Evolutionary conservation across 1,140 invertebrate genomes (phyloP).

Genomic region (Eumaeus atala): DNA sequence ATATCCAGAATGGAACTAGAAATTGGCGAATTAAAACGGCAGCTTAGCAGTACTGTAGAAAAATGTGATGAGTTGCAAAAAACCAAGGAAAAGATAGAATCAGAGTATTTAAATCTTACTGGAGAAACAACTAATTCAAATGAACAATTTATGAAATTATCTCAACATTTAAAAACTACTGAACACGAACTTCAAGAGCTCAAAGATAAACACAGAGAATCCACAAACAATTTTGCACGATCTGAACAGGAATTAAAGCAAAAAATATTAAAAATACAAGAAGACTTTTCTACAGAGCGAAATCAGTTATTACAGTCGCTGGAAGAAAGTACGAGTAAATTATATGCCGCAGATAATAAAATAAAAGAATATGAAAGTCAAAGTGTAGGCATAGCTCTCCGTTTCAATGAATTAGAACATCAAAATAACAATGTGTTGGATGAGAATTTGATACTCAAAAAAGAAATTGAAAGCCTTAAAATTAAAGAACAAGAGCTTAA

Average conservation of each 20-base stretch:
- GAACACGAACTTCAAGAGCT: conserved; percentile 66
- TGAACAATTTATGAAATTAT: conserved; percentile 65
- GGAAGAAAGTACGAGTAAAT: conserved; percentile 48
- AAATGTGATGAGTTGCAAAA: conserved; percentile 63
- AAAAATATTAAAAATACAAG: conserved; percentile 60
- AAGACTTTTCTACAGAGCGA: conserved; percentile 55
- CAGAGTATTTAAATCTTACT: conserved; percentile 62
- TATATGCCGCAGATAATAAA: conserved; percentile 48
- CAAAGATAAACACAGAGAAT: conserved; percentile 65
- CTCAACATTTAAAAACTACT: conserved; percentile 63
- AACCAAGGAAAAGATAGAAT: conserved; percentile 66
- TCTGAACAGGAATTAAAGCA: conserved; percentile 70
- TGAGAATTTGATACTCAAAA: conserved; percentile 62
- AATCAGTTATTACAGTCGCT: conserved; percentile 43
- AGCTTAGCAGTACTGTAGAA: conserved; percentile 51
- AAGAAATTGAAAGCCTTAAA: conserved; percentile 59
- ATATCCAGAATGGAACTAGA: conserved; percentile 61
- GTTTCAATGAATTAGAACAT: conserved; percentile 41
- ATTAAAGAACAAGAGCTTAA: conserved; percentile 57
- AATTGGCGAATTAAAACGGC: conserved; percentile 63
- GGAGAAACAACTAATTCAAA: conserved; percentile 66
- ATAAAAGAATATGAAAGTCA: conserved; percentile 51
- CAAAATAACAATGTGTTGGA: conserved; percentile 52
- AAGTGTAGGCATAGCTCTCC: conserved; percentile 33
- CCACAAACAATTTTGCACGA: conserved; percentile 53